Base-by-base conservation (phyloP, 2,888 invertebrate species). In the Parnassius smintheus region DNA sequence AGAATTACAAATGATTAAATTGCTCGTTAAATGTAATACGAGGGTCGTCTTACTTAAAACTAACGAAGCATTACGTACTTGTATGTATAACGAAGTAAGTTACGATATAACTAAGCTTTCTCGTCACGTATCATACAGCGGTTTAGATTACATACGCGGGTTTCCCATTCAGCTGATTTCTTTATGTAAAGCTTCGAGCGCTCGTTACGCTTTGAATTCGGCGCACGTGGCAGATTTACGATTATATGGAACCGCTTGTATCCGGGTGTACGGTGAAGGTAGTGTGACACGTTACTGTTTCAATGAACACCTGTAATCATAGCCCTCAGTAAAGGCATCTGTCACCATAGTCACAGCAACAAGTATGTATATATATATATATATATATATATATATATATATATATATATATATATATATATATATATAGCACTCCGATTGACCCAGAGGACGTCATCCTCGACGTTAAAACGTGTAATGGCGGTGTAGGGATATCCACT, bases 71-170 rank as follows among this genome's bases (percentile, higher is more conserved):
- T 12, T 13, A 42, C 13, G 44, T 41, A 46, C 22, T 12, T 46
- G 46, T 49, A 49, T 49, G 46, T 46, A 54, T 42, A 56, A 56
- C 56, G 35, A 52, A 46, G 58, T 66, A 65, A 61, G 53, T 64
- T 73, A 69, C 69, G 64, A 66, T 73, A 66, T 68, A 69, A 74
- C 75, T 81, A 78, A 72, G 75, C 67, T 85, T 85, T 85, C 89
- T 68, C 77, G 78, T 88, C 89, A 90, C 89, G 89, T 90, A 81
- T 72, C 54, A 52, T 46, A 68, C 77, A 76, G 85, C 79, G 88
- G 89, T 85, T 88, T 80, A 82, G 76, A 81, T 88, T 85, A 80
- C 84, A 78, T 73, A 76, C 78, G 75, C 77, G 85, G 86, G 77
- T 81, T 88, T 89, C 76, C 87, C 88, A 81, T 70, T 71, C 64